Evolutionary conservation across 2,113 vertebrate genomes (phyloP), one percentile per base, ranked within the genome.

Genomic region (Ascaphus truei): DNA sequence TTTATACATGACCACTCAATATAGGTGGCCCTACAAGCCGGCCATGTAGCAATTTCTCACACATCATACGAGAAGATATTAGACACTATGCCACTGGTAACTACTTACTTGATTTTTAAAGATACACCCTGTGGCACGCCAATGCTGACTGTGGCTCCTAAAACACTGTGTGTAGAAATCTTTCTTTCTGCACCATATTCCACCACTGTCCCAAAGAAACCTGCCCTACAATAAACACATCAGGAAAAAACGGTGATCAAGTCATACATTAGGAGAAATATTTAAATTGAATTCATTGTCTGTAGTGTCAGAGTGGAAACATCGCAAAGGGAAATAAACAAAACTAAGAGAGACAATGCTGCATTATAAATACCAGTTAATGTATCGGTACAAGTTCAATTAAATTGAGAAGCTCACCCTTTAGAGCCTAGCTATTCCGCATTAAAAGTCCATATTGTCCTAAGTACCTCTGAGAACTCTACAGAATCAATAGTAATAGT

Each of bases 121-220:
- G 96, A 95, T 48, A 99, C 92, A 5, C 97, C 97, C 81, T 98
- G 97, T 0, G 97, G 97, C 27, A 98, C 91, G 33, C 97, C 97
- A 1, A 99, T 71, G 33, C 97, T 98, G 87, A 99, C 92, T 0
- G 94, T 91, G 3, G 96, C 96, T 31, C 97, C 97, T 18, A 99
- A 74, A 57, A 98, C 57, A 3, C 96, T 98, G 90, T 99, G 97
- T 48, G 94, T 89, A 80, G 96, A 99, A 82, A 99, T 98, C 85
- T 96, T 98, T 81, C 95, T 89, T 79, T 99, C 97, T 0, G 95
- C 96, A 1, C 97, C 96, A 0, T 99, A 99, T 72, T 99, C 97
- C 29, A 98, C 86, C 75, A 99, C 87, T 0, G 95, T 96, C 67
- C 97, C 96, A 51, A 99, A 98, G 85, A 99, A 95, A 73, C 97